Base-by-base conservation (phyloP, 2,113 vertebrate genomes). In the Hippopotamus amphibius region DNA sequence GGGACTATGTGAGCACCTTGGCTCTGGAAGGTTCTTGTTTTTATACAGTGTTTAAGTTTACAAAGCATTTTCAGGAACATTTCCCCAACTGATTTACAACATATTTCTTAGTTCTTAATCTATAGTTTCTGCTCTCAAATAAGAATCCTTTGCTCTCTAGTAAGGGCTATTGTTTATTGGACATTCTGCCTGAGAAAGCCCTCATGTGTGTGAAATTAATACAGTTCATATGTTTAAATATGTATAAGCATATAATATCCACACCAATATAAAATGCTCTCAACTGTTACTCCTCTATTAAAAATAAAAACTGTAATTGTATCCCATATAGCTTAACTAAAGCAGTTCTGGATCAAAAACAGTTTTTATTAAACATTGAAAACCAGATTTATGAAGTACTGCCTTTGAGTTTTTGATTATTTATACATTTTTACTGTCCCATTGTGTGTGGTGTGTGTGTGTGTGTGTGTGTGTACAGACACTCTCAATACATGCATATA, bases 51-150 rank as follows among this genome's bases (percentile, higher is more conserved):
- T 91, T 83, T 33, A 90, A 43, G 16, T 69, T 90, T 63, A 76
- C 43, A 69, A 68, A 82, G 59, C 46, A 89, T 71, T 93, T 95
- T 90, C 28, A 48, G 24, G 17, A 91, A 82, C 5, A 77, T 26
- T 65, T 66, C 86, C 24, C 65, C 74, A 91, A 48, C 83, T 69
- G 90, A 86, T 80, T 84, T 88, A 53, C 53, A 96, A 69, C 7
- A 5, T 43, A 76, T 43, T 50, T 53, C 66, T 91, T 84, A 85
- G 90, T 59, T 86, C 24, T 43, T 84, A 81, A 43, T 65, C 33
- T 71, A 33, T 37, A 77, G 66, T 90, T 82, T 95, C 50, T 48
- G n/a, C 61, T 82, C 48, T 88, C 72, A 87, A 82, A 22, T 76
- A 85, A 90, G 28, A 76, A 69, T 43, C 43, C 22, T 88, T 46